These are phyloP conservation scores for Limenitis arthemis DNA, from an alignment of 2,888 invertebrate species.

Conservation along the genomic window DNA sequence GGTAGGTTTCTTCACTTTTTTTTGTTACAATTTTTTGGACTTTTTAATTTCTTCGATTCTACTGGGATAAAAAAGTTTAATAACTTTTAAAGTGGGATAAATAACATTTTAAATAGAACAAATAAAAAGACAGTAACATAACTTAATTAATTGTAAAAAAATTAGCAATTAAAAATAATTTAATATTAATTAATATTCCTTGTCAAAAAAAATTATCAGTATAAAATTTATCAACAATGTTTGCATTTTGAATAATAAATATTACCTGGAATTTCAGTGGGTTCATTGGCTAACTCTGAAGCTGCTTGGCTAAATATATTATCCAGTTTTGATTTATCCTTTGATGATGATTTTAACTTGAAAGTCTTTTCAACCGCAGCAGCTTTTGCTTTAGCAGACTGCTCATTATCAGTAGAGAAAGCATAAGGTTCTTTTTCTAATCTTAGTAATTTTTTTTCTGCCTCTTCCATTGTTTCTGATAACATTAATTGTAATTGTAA, in stretches of 20 bases:
- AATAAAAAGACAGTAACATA: background rate
- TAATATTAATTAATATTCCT: background rate
- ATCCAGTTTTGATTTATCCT: background rate
- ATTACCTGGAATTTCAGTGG: background rate
- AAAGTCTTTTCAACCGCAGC: background rate
- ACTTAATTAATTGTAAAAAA: background rate
- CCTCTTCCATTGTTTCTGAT: background rate
- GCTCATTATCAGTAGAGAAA: background rate
- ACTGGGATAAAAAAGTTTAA: background rate
- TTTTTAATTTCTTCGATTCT: background rate
- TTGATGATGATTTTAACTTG: background rate
- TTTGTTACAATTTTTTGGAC: background rate
- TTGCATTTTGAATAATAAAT: background rate
- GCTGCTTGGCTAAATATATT: background rate
- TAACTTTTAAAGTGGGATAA: background rate
- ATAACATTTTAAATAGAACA: background rate
- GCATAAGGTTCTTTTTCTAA: background rate
- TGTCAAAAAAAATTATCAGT: background rate
- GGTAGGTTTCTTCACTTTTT: background rate
- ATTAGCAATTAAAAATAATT: background rate
- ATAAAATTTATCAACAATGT: background rate
- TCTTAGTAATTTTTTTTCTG: background rate
- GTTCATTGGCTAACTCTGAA: background rate
- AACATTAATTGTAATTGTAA: too few relatives aligned
- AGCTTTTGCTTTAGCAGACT: background rate